A percentile compares a stretch with the other conserved stretches of the same genome.
Evolutionary conservation across 92 coral and sea anemone genomes (phyloP).

Genomic region (Palythoa grandiflora): DNA sequence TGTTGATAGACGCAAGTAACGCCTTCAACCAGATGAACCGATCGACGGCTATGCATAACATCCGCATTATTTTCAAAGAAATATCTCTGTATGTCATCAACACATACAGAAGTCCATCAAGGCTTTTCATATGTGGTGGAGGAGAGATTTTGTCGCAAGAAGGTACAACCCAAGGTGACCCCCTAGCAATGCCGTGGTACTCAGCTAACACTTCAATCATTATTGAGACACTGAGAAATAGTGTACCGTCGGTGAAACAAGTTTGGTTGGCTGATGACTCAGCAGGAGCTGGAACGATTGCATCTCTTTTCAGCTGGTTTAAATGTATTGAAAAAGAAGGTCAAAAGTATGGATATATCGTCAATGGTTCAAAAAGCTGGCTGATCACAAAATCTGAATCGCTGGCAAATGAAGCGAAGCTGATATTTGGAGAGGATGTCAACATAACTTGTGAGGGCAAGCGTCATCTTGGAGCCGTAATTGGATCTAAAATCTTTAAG

Average conservation of each 20-base stretch:
- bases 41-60: background rate
- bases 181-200: background rate
- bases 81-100: background rate
- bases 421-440: constrained; percentile 19
- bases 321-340: too few species aligned
- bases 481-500: constrained; percentile 16
- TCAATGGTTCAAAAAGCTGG: constrained; percentile 66
- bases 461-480: constrained; percentile 17
- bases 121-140: background rate
- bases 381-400: constrained; percentile 47
- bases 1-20: background rate
- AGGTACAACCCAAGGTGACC: background rate
- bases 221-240: background rate
- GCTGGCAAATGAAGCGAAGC: constrained; percentile 31
- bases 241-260: background rate
- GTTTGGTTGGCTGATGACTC: background rate
- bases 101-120: background rate
- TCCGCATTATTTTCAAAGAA: background rate
- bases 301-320: too few species aligned
- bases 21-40: background rate
- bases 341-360: constrained; percentile 57
- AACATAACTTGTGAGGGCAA: background rate
- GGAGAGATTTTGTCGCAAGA: background rate
- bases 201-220: background rate
- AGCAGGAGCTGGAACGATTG: too few species aligned